Conservation (phyloP, 2,888 invertebrate species). For the Herminia tarsipennalis region DNA sequence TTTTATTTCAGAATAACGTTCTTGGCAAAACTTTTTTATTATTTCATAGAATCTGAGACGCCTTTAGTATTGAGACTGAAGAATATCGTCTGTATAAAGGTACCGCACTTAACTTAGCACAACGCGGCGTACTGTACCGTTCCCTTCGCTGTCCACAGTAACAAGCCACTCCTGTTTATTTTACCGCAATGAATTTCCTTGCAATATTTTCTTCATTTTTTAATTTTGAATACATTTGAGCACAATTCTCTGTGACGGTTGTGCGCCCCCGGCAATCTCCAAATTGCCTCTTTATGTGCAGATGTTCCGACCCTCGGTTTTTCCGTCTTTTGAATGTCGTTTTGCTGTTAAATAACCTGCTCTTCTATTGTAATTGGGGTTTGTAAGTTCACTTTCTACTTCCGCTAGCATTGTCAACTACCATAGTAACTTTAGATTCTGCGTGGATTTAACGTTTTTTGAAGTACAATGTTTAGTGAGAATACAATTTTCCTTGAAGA, state of each 20-base stretch:
- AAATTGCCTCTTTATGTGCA: slow-evolving; percentile 86
- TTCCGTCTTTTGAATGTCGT: slow-evolving; percentile 85
- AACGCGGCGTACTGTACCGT: slow-evolving; percentile 28
- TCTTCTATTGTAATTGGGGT: slow-evolving; percentile 80
- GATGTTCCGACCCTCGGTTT: slow-evolving; percentile 84
- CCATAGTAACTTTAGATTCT: slow-evolving; percentile 9
- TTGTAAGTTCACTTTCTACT: slow-evolving; percentile 65
- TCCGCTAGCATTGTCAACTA: slow-evolving; percentile 28
- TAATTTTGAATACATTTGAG: slow-evolving; percentile 84
- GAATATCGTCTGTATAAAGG: slow-evolving; percentile 30
- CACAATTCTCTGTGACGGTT: slow-evolving; percentile 80
- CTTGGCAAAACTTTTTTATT: slow-evolving; percentile 1
- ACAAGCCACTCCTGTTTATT: slow-evolving; percentile 81
- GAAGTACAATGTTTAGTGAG: not conserved
- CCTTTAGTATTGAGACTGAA: slow-evolving; percentile 19
- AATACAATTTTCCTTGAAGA: no score
- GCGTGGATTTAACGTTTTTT: slow-evolving; percentile 9
- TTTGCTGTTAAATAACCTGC: slow-evolving; percentile 84
- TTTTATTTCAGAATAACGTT: slow-evolving; percentile 14
- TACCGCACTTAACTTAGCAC: slow-evolving; percentile 22
- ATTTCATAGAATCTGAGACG: slow-evolving; percentile 7
- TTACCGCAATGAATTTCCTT: slow-evolving; percentile 81
- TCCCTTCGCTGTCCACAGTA: slow-evolving; percentile 56
- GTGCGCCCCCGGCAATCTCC: slow-evolving; percentile 84
- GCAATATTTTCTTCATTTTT: slow-evolving; percentile 81